Evolutionary conservation across 2,888 invertebrate species (phyloP), one percentile per base, ranked within the genome.

Genomic region (Drosophila neotestacea): DNA sequence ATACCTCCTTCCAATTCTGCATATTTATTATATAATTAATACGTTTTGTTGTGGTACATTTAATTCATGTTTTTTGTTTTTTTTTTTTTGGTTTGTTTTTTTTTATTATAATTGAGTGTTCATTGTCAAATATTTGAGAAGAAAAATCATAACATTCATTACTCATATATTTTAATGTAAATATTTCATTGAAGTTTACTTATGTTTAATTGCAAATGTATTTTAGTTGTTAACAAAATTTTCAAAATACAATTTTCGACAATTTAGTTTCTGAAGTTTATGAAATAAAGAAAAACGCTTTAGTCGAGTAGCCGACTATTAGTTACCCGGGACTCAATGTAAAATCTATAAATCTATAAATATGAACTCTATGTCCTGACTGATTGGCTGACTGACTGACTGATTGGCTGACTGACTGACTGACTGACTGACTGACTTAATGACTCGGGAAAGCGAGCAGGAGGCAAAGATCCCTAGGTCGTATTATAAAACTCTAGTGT

Each of bases 1-100:
- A 91, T 92, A 92, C 92, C 92, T 92, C 92, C 90, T 91, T 92
- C 92, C 92, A 92, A 90, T 91, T 92, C 92, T 92, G 92, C 92
- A 82, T 86, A 77, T 74, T 61, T 51, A 47, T 59, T 79, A 61
- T 46, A 70, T 44, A 47, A 50, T 41, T 73, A 58, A 69, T 32
- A 70, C 59, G 41, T 67, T 79, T 73, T 73, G 69, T 65, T 68
- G 68, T 75, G 36, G 64, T 70, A 73, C 66, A 66, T 73, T 70
- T 55, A 59, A 44, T 58, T 55, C 55, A 70, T 61, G 69, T 64
- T 64, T 69, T 47, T 62, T 64, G 73, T 68, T 30, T 4, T 30
- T 2, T 4, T 30, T 30, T 30, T 30, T 30, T 30, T 30, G 0
- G 30, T 30, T 32, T 9, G 2, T 2, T 32, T 1, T 32, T 32